Percentiles rank a stretch among this genome's conserved stretches.
phyloP scores from a whole-genome alignment of 1,140 invertebrate species.

The Drosophila ohnishii region DNA sequence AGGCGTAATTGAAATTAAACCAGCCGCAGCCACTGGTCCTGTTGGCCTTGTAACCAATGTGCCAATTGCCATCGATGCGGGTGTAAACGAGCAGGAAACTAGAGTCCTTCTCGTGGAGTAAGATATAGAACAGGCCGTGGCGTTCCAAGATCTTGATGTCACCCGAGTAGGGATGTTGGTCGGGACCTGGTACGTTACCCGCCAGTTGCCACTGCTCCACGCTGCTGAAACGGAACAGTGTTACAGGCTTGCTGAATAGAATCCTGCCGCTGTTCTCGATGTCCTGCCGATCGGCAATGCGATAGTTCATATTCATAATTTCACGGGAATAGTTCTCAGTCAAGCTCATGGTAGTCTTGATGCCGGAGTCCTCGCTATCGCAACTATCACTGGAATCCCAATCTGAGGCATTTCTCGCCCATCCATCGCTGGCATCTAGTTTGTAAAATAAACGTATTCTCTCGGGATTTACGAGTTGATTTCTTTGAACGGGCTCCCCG shows the following conservation, averaged over 20 bases:
- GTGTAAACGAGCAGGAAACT: constrained; percentile 33
- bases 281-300: neutral
- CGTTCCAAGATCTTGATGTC: constrained; percentile 38
- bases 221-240: constrained; percentile 25
- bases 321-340: no score
- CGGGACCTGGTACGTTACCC: neutral
- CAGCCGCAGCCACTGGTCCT: constrained; percentile 36
- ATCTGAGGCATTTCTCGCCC: neutral
- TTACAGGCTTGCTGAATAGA: constrained; percentile 27
- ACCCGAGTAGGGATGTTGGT: constrained; percentile 1
- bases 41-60: constrained; percentile 28
- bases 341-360: neutral
- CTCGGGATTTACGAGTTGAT: neutral
- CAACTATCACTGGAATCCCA: constrained; percentile 18
- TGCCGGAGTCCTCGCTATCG: constrained; percentile 22
- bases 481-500: constrained; percentile 1
- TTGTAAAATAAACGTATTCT: neutral
- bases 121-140: constrained; percentile 10
- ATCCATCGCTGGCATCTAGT: constrained; percentile 17
- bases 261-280: constrained; percentile 10
- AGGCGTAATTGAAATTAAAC: constrained; percentile 43
- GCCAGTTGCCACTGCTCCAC: constrained; percentile 27
- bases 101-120: constrained; percentile 37
- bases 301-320: neutral
- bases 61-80: constrained; percentile 29